phyloP scores from a whole-genome alignment of 2,888 invertebrate species.

The Plagiodera versicolora region DNA sequence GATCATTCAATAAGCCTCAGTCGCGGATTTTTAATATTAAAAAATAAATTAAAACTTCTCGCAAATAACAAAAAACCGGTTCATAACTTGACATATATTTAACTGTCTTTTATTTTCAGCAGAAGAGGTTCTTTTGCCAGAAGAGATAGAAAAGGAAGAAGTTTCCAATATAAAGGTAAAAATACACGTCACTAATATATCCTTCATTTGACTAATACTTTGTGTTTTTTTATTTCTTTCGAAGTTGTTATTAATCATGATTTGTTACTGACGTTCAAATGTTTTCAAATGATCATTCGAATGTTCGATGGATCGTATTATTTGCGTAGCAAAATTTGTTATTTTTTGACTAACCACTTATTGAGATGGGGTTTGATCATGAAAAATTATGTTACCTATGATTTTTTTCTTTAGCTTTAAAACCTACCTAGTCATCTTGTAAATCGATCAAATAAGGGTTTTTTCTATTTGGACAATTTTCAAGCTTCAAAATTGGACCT shows the following conservation, averaged over 20 bases:
- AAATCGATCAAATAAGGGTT: background rate
- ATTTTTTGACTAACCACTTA: background rate
- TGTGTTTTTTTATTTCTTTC: conserved; percentile 19
- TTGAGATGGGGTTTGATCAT: conserved; percentile 1
- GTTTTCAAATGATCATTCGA: conserved; percentile 7
- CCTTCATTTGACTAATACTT: conserved; percentile 25
- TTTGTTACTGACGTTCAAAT: conserved; percentile 27
- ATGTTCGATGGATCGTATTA: conserved; percentile 12
- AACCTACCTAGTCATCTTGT: no score
- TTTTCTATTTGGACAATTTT: no score
- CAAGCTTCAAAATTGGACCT: no score
- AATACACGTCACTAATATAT: conserved; percentile 14
- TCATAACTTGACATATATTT: no score
- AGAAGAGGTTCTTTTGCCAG: conserved; percentile 36
- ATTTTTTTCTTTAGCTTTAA: no score
- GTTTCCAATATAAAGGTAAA: conserved; percentile 44
- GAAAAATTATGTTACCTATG: background rate
- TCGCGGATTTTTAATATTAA: no score
- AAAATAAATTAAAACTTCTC: no score
- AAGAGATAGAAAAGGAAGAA: conserved; percentile 33
- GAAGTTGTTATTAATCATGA: conserved; percentile 22
- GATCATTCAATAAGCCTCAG: no score
- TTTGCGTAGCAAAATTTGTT: background rate
- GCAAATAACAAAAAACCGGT: no score
- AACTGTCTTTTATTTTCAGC: conserved; percentile 33